Base-by-base conservation (phyloP, 2,797 vertebrate species). In the Smutsia gigantea region DNA sequence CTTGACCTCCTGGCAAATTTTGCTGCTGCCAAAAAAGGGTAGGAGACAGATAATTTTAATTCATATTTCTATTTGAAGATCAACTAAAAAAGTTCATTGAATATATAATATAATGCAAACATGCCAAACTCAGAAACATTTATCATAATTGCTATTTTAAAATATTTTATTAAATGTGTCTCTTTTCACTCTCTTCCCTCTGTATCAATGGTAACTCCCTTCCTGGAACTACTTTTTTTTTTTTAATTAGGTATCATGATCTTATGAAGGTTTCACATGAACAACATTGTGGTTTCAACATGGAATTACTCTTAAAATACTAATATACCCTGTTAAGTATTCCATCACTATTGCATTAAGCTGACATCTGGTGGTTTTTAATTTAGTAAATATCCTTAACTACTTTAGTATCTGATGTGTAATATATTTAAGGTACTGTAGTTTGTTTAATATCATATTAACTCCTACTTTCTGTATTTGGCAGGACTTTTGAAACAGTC, bases 301-400 rank as follows among this genome's bases (percentile, higher is more conserved):
- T 46, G 46, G 46, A 46, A 46, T 46, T 46, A 89, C 23, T 92
- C 92, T 19, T 4, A 90, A 93, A 88, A 90, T 23, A 86, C 31
- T 68, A 57, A 25, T 4, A 49, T 46, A 85, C 1, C 93, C 49
- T 72, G 64, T 79, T 69, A 83, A 92, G 21, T 64, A 51, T 51
- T 69, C 37, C 14, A 34, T 87, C 90, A 90, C 42, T 85, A 68
- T 72, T 94, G 55, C 77, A 90, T 85, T 90, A 92, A 97, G 71
- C 91, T 95, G 85, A 85, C 91, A 87, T 95, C 87, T 95, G 81
- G 79, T 93, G 79, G 87, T n/a, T 97, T 97, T 90, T 49, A 91
- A 84, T 95, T 97, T 82, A 57, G 39, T 57, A 88, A 84, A 75
- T 85, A 74, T 63, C 31, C 68, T 95, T 74, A 84, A 86, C 51